These are phyloP conservation scores for Sebastes dallii DNA, from an alignment of 2,797 vertebrate species.

Conservation along the genomic window DNA sequence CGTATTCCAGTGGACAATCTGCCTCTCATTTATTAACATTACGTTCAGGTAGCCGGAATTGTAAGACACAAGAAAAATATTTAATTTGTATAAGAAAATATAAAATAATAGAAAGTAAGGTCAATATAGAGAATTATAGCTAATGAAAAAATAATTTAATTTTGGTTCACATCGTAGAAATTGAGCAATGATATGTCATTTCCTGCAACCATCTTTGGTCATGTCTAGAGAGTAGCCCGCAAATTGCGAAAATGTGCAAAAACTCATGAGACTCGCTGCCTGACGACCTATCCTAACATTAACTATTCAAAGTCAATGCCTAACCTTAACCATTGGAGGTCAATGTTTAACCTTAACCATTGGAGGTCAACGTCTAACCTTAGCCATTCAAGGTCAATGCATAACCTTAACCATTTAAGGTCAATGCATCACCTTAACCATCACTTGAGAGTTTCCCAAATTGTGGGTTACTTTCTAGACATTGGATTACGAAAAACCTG, in stretches of 20 bases:
- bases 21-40: background rate
- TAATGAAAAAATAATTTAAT: background rate
- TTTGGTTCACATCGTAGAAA: background rate
- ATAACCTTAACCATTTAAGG: no score
- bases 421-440: no score
- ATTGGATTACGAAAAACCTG: background rate
- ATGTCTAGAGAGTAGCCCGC: no score
- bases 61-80: background rate
- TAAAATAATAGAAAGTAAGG: background rate
- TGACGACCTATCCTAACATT: no score
- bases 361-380: fast-evolving
- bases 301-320: no score
- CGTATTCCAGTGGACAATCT: background rate
- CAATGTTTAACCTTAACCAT: no score
- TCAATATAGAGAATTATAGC: background rate
- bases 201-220: background rate
- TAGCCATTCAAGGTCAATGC: no score
- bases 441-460: no score
- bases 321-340: no score
- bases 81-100: background rate
- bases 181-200: background rate
- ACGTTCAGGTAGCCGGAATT: background rate
- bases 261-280: no score
- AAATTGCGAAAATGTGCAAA: no score
- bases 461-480: no score